Conservation (phyloP, 2,888 invertebrate species). For the Luffia ferchaultella region DNA sequence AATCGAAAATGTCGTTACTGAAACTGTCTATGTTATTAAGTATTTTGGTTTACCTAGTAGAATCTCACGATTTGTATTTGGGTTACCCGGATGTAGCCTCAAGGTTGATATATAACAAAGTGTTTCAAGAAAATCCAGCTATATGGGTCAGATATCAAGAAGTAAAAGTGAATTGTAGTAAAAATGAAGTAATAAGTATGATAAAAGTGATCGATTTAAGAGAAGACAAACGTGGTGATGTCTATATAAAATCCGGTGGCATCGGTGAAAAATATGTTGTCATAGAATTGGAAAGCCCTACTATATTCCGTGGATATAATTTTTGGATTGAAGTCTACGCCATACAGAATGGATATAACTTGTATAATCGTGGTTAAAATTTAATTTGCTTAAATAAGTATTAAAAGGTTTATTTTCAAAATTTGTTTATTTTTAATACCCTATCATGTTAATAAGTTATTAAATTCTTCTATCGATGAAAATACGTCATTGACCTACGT, state of each 20-base stretch:
- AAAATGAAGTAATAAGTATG: slow-evolving; percentile 38
- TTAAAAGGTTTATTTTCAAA: not conserved
- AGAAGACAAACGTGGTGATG: slow-evolving; percentile 38
- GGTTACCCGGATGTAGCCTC: slow-evolving; percentile 39
- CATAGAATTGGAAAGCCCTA: slow-evolving; percentile 39
- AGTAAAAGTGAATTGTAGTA: slow-evolving; percentile 18
- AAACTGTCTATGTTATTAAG: not conserved
- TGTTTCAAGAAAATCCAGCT: slow-evolving; percentile 44
- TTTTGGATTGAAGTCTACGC: slow-evolving; percentile 46
- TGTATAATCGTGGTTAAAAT: slow-evolving; percentile 30
- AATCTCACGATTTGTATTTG: slow-evolving; percentile 13
- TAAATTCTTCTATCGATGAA: too few relatives aligned
- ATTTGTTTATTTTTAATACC: not conserved
- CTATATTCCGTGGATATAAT: slow-evolving; percentile 38
- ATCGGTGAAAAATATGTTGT: slow-evolving; percentile 37
- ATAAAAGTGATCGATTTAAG: slow-evolving; percentile 38
- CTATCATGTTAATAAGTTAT: too few relatives aligned
- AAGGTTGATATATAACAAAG: slow-evolving; percentile 37
- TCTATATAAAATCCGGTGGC: slow-evolving; percentile 36
- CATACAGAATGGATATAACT: slow-evolving; percentile 26
- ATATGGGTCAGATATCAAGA: slow-evolving; percentile 19
- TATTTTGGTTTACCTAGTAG: not conserved
- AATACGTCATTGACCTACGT: too few relatives aligned
- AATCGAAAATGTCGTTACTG: not conserved
- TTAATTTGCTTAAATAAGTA: not conserved